A percentile compares a stretch with the other conserved stretches of the same genome.
These are phyloP conservation scores for Gibbula magus DNA, from an alignment of 2,888 invertebrate species.

Conservation along the genomic window DNA sequence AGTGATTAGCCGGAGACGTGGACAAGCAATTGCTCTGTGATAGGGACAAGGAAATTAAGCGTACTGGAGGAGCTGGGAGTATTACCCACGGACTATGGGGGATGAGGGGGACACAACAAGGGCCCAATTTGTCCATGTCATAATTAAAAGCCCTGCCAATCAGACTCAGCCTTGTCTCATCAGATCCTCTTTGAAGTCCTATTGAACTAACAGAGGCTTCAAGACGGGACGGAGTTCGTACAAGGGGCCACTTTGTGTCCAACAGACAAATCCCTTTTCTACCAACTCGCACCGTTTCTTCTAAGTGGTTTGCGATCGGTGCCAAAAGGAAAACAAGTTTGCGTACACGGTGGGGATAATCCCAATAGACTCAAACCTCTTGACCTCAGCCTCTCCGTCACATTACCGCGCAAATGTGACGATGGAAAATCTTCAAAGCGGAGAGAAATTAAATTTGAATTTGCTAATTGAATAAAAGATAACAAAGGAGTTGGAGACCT, in stretches of 20 bases:
- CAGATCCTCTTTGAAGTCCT: neutral
- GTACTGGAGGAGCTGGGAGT: too few relatives aligned
- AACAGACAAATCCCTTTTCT: neutral
- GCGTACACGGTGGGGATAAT: neutral
- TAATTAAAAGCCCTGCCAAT: constrained; percentile 12
- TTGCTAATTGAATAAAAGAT: neutral
- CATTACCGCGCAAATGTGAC: neutral
- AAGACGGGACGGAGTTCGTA: neutral
- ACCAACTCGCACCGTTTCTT: neutral
- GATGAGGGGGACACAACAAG: neutral
- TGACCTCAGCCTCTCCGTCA: neutral
- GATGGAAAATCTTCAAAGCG: neutral
- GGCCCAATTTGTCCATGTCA: neutral
- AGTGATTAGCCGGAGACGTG: too few relatives aligned
- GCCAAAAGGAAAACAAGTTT: neutral
- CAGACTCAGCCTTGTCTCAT: neutral
- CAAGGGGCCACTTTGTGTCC: neutral
- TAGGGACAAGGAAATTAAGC: too few relatives aligned
- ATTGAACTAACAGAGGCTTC: neutral
- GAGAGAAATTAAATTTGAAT: neutral
- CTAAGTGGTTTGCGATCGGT: neutral
- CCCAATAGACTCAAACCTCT: neutral
- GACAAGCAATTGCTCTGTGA: too few relatives aligned
- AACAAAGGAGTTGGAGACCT: neutral
- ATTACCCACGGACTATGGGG: neutral